phyloP scores from a whole-genome alignment of 92 coral and sea anemone genomes.

The Porites lobata region DNA sequence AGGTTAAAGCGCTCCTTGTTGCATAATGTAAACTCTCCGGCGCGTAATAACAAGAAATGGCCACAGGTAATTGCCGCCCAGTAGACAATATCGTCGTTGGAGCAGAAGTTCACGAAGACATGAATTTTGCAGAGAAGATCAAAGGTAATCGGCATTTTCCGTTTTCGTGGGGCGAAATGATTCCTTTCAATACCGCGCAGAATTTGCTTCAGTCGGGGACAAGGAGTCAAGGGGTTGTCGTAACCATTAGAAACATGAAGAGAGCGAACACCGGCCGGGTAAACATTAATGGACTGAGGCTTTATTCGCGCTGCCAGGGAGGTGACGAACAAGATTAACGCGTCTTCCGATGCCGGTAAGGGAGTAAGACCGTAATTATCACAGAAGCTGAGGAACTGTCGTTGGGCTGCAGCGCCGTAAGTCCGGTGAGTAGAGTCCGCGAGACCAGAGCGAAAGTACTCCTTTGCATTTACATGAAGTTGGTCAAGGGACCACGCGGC shows the following conservation, averaged over 20 bases:
- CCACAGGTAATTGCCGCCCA: conserved; percentile 69
- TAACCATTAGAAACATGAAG: conserved; percentile 59
- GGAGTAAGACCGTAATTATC: neutral
- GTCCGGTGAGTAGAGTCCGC: too few relatives aligned
- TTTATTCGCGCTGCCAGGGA: too few relatives aligned
- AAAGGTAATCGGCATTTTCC: conserved; percentile 60
- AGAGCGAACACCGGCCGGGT: conserved; percentile 56
- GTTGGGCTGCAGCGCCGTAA: conserved; percentile 1
- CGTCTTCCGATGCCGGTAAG: too few relatives aligned
- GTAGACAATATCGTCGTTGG: conserved; percentile 21
- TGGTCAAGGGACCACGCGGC: too few relatives aligned
- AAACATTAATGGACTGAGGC: conserved; percentile 31
- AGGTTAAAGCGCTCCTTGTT: neutral
- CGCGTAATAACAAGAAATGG: conserved; percentile 53
- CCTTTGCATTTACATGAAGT: too few relatives aligned
- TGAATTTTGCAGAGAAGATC: conserved; percentile 51
- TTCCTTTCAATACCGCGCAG: conserved; percentile 64
- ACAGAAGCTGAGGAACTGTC: conserved; percentile 21
- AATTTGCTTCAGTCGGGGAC: conserved; percentile 50
- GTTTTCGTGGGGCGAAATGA: conserved; percentile 43
- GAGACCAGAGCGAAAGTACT: too few relatives aligned
- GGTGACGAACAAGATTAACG: too few relatives aligned
- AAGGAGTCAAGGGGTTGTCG: conserved; percentile 44
- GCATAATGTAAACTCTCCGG: conserved; percentile 1
- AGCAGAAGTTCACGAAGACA: conserved; percentile 7